Evolutionary conservation across 2,797 vertebrate species (phyloP).

Genomic region (Molossus molossus): DNA sequence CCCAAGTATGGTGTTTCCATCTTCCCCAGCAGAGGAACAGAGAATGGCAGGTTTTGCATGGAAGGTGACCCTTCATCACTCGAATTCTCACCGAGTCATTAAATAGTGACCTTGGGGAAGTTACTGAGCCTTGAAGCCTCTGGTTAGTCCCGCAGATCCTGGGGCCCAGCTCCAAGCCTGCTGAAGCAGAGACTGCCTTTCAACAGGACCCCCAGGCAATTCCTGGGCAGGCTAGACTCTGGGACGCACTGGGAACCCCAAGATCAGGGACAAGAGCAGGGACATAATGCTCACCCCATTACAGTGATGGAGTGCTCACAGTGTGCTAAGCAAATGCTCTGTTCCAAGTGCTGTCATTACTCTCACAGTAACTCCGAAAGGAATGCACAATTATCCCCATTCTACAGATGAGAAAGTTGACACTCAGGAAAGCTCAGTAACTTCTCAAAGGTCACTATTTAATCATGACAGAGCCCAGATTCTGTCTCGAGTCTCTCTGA

Average conservation of each 20-base stretch:
- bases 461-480: neutral
- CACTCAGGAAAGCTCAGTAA: neutral
- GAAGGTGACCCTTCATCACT: conserved; percentile 12
- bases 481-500: neutral
- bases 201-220: neutral
- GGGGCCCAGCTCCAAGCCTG: neutral
- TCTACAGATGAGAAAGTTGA: neutral
- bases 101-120: too few relatives aligned
- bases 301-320: rapidly evolving
- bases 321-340: rapidly evolving
- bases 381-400: neutral
- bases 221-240: rapidly evolving
- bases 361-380: neutral
- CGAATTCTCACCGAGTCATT: neutral
- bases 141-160: conserved; percentile 9
- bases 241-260: neutral
- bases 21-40: conserved; percentile 65
- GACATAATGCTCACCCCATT: neutral
- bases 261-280: neutral
- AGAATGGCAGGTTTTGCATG: neutral
- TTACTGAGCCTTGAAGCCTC: neutral
- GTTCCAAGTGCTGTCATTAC: neutral
- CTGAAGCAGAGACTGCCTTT: neutral
- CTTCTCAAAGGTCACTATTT: neutral
- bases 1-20: conserved; percentile 87